Base-by-base conservation (phyloP, 2,113 vertebrate genomes). In the Artemisiospiza belli region DNA sequence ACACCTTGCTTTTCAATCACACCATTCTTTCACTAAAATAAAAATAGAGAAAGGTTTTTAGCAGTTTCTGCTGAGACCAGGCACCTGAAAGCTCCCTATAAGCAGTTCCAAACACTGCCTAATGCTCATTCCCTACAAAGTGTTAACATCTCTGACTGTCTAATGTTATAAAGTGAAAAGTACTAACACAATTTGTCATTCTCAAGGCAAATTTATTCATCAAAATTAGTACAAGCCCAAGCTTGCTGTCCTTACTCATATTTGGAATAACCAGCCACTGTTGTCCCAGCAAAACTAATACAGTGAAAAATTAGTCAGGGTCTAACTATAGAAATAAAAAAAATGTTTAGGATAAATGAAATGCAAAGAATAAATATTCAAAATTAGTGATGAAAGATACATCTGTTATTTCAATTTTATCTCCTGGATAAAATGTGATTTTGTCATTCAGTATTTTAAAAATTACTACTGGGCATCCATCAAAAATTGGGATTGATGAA, bases 141-240 rank as follows among this genome's bases (percentile, higher is more conserved):
- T 75, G 70, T 91, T 87, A 96, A 95, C 39, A 91, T 80, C 43
- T 90, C 58, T 66, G 47, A 63, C 37, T 69, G 64, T 35, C 30
- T 86, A 59, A 67, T 14, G 13, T 21, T 54, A 37, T 58, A 76
- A 93, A 96, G 33, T 83, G 79, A 90, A 90, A 95, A 86, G 89
- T 89, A 87, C 64, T 93, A 94, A 90, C 61, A 59, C 0, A 4
- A 78, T 75, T 93, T 95, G 80, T 92, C 89, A 89, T 92, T 94
- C 91, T 92, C 3, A 1, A 93, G 64, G 68, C 43, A 24, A 89
- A 89, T 92, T 87, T 74, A 90, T 81, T 86, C 47, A 94, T 81
- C 88, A 88, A 84, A 95, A 94, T 85, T 43, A 91, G n/a, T 61
- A 67, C 85, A 92, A 91, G 94, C 75, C 59, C 72, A 55, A 85